Evolutionary conservation across 2,888 invertebrate species (phyloP).

Genomic region (Xiphydria camelus): DNA sequence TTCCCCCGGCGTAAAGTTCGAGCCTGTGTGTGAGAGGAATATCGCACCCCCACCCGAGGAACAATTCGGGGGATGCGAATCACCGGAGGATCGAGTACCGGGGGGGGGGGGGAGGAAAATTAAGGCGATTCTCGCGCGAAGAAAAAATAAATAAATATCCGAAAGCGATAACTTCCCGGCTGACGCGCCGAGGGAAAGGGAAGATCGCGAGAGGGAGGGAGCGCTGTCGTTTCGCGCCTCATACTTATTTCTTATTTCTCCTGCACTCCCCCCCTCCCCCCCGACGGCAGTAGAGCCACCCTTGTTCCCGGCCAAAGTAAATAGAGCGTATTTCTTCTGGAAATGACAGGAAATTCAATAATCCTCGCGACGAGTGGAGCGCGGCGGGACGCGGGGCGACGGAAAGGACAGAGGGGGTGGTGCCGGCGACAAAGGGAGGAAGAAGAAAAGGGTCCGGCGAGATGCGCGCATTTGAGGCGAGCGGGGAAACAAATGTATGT

Average conservation of each 20-base stretch:
- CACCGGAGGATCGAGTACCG: background rate
- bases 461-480: no score
- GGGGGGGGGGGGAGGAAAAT: background rate
- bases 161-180: background rate
- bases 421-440: background rate
- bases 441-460: no score
- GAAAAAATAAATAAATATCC: no score
- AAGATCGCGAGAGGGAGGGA: background rate
- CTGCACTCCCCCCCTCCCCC: constrained; percentile 9
- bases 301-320: constrained; percentile 33
- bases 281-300: constrained; percentile 6
- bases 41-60: background rate
- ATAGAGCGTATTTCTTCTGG: constrained; percentile 55
- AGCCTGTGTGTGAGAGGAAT: no score
- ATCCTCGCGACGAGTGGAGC: constrained; percentile 22
- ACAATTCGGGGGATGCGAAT: background rate
- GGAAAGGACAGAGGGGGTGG: background rate
- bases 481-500: no score
- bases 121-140: no score
- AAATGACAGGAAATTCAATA: constrained; percentile 56
- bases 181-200: background rate
- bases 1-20: constrained; percentile 6
- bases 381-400: background rate
- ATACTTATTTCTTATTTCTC: constrained; percentile 15
- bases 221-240: background rate